A percentile compares a stretch with the other conserved stretches of the same genome.
phyloP scores from a whole-genome alignment of 1,140 invertebrate genomes.

The Zaprionus capensis region DNA sequence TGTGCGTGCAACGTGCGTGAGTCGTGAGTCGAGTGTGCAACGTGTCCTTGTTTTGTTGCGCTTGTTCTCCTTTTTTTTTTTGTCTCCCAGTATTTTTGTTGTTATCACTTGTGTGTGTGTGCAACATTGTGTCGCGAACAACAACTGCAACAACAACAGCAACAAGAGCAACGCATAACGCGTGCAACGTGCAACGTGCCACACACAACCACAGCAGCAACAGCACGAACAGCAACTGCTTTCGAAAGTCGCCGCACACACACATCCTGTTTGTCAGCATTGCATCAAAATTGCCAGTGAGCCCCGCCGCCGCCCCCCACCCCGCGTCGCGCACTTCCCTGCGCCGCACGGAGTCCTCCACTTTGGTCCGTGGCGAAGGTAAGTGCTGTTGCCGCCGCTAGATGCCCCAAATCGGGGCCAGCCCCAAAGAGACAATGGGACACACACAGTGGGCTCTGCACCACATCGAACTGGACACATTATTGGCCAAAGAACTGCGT shows the following conservation, averaged over 20 bases:
- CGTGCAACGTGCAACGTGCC: conserved; percentile 12
- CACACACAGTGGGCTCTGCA: not conserved
- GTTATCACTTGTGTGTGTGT: conserved; percentile 22
- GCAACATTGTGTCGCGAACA: conserved; percentile 6
- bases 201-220: not conserved
- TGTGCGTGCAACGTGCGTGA: not conserved
- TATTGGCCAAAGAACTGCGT: not conserved
- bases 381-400: not conserved
- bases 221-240: conserved; percentile 54
- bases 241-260: conserved; percentile 71
- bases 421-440: not conserved
- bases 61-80: conserved; percentile 15
- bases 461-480: not conserved
- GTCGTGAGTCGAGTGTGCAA: conserved; percentile 14
- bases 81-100: conserved; percentile 20
- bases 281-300: conserved; percentile 51
- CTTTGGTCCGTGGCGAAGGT: conserved; percentile 1
- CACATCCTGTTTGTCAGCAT: conserved; percentile 72
- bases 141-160: conserved; percentile 28
- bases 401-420: conserved; percentile 1
- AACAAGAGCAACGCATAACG: not conserved
- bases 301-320: not conserved
- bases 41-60: conserved; percentile 44
- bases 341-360: not conserved
- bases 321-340: not conserved